Conservation (phyloP, 2,888 invertebrate genomes). For the Pheosia tremula region DNA sequence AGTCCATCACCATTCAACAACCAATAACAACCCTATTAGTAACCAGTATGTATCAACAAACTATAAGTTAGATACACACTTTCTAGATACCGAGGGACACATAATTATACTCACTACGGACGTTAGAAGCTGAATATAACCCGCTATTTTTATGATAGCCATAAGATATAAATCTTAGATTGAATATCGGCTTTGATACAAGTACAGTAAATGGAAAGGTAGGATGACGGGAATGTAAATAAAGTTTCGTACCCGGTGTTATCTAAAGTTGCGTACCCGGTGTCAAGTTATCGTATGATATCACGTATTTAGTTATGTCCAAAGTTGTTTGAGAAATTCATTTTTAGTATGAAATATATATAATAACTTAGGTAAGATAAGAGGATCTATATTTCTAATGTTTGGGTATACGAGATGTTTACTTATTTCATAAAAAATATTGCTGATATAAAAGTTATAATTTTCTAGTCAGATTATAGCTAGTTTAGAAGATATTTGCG, state of each 20-base stretch:
- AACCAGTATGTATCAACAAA: conserved; percentile 17
- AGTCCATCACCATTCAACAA: conserved; percentile 1
- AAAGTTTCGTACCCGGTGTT: not conserved
- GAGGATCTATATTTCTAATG: no score
- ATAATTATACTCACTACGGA: conserved; percentile 15
- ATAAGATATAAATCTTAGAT: conserved; percentile 20
- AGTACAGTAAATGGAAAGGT: not conserved
- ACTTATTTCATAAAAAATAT: no score
- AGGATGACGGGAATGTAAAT: not conserved
- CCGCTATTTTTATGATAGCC: conserved; percentile 21
- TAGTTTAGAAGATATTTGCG: no score
- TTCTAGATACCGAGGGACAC: conserved; percentile 17
- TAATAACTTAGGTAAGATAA: no score
- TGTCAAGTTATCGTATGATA: not conserved
- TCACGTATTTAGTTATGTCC: not conserved
- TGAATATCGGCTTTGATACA: conserved; percentile 4
- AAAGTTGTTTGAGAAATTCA: not conserved
- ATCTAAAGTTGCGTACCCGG: not conserved
- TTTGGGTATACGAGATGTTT: no score
- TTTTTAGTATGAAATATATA: no score
- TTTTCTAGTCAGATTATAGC: no score
- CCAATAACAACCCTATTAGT: not conserved
- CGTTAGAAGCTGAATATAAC: conserved; percentile 9
- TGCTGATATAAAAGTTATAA: no score
- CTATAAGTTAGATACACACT: conserved; percentile 19